Base-by-base conservation (phyloP, 2,113 vertebrate species). In the Mustela lutreola region DNA sequence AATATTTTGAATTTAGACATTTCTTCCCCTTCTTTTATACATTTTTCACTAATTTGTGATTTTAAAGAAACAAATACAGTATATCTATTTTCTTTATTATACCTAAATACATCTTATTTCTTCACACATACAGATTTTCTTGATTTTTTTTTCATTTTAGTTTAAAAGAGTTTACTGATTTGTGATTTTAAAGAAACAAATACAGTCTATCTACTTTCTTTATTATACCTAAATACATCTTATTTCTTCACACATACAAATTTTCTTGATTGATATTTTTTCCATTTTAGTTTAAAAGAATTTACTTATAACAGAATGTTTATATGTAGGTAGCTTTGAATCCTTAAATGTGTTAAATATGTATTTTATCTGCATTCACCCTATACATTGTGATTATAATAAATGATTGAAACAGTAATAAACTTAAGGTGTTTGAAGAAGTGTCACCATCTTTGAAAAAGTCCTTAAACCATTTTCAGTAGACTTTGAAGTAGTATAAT, bases 281-380 rank as follows among this genome's bases (percentile, higher is more conserved):
- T 96, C 39, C 14, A 75, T 60, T 96, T 70, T 71, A 31, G 19
- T 81, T 78, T 91, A 96, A 96, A 96, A 95, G 60, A 80, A 91
- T 28, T 82, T 94, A 18, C 28, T 94, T 81, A 2, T 62, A 80
- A 71, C 39, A 88, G 94, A 70, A 73, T 96, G n/a, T 92, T 96
- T 56, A n/a, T 89, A 14, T 92, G 22, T 81, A 70, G 39, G 19
- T 70, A 87, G 9, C 18, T 84, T 95, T 92, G 53, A 85, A 75
- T 97, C 19, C 16, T 80, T 94, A 79, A 78, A 16, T 92, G 10
- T 33, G 19, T 89, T 93, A 85, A 84, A 86, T 58, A 75, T 33
- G 10, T 85, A 31, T 94, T 91, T 97, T 82, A 86, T 93, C 26
- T 96, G 28, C 3, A 65, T 92, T 96, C 24, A 91, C 28, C 16